These are phyloP conservation scores for Lepidurus couesii DNA, from an alignment of 1,140 invertebrate species.

Conservation along the genomic window DNA sequence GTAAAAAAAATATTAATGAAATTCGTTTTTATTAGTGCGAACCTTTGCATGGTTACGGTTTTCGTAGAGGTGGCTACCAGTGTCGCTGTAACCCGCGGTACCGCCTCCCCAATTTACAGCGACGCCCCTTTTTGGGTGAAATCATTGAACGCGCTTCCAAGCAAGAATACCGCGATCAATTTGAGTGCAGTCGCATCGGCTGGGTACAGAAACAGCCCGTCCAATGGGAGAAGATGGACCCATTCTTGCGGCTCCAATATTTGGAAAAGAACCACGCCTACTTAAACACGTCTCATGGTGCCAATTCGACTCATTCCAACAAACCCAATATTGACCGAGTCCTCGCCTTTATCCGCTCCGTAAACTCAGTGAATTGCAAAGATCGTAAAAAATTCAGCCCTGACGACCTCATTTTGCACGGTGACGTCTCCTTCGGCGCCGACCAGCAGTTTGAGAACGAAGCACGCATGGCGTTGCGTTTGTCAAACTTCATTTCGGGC, in stretches of 20 bases:
- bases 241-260: conserved; percentile 47
- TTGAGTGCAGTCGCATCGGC: conserved; percentile 84
- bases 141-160: conserved; percentile 85
- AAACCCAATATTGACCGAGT: conserved; percentile 68
- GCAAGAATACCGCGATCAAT: conserved; percentile 86
- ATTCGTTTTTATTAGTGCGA: conserved; percentile 67
- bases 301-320: conserved; percentile 55
- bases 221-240: conserved; percentile 28
- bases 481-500: conserved; percentile 91
- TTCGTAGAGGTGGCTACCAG: conserved; percentile 90
- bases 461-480: conserved; percentile 86
- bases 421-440: conserved; percentile 78
- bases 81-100: conserved; percentile 86
- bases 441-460: conserved; percentile 87
- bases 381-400: conserved; percentile 49
- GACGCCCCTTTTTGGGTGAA: conserved; percentile 86
- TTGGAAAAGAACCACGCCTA: conserved; percentile 60
- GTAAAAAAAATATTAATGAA: too few species aligned
- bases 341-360: conserved; percentile 65
- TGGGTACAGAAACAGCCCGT: conserved; percentile 76
- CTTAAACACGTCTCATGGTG: conserved; percentile 49
- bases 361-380: conserved; percentile 66
- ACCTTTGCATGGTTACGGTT: conserved; percentile 91
- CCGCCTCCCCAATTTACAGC: conserved; percentile 75
- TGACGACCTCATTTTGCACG: conserved; percentile 66